Evolutionary conservation across 2,888 invertebrate species (phyloP).

Genomic region (Platerodrilus igneus): DNA sequence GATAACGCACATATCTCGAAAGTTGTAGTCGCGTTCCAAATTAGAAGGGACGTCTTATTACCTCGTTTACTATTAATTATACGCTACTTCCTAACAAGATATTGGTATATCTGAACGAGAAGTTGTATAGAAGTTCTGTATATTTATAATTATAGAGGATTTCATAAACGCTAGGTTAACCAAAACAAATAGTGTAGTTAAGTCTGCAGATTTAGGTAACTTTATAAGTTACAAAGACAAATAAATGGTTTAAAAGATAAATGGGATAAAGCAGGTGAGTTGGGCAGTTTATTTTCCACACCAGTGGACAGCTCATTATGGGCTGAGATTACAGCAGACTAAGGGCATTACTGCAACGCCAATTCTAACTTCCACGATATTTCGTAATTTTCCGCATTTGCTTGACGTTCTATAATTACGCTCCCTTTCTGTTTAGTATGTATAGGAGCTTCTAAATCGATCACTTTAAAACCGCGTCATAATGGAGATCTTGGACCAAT

Average conservation of each 20-base stretch:
- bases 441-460: slow-evolving; percentile 18
- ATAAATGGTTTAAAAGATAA: slow-evolving; percentile 13
- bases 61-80: slow-evolving; percentile 35
- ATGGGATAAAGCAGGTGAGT: slow-evolving; percentile 10
- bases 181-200: background rate
- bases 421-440: slow-evolving; percentile 20
- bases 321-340: slow-evolving; percentile 30
- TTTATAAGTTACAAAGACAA: slow-evolving; percentile 5
- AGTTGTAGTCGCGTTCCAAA: slow-evolving; percentile 28
- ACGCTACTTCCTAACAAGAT: slow-evolving; percentile 32
- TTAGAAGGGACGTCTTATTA: slow-evolving; percentile 34
- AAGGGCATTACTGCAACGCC: slow-evolving; percentile 29
- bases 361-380: slow-evolving; percentile 27
- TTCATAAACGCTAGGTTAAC: background rate
- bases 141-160: background rate
- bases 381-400: slow-evolving; percentile 23
- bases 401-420: slow-evolving; percentile 30
- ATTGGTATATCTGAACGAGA: background rate
- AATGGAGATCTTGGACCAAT: slow-evolving; percentile 42
- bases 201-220: background rate
- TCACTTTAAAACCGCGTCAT: slow-evolving; percentile 29
- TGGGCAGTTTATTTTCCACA: slow-evolving; percentile 44
- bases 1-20: slow-evolving; percentile 31
- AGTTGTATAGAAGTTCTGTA: background rate
- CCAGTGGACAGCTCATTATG: slow-evolving; percentile 43